Conservation (phyloP, 2,113 vertebrate species). For the Pleuronectes platessa region DNA sequence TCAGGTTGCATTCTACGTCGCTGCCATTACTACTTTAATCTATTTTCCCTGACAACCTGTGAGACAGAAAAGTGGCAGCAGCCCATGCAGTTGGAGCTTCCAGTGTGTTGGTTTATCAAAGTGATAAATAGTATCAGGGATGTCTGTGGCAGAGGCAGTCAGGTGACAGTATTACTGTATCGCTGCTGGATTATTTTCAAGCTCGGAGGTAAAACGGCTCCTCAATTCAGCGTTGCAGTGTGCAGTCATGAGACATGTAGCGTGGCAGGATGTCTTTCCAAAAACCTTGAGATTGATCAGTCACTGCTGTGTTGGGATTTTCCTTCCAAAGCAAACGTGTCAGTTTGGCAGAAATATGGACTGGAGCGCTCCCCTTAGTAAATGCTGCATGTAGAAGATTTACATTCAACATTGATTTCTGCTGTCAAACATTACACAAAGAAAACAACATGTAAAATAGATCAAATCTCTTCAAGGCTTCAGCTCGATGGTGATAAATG, state of each 20-base stretch:
- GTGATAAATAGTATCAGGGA: constrained; percentile 16
- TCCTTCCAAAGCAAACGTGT: neutral
- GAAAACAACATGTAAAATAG: neutral
- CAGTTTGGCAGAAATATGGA: neutral
- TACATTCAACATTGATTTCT: neutral
- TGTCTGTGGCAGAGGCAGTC: constrained; percentile 12
- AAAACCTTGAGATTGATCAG: neutral
- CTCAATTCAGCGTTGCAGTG: constrained; percentile 5
- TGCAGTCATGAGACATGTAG: neutral
- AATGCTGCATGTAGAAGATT: neutral
- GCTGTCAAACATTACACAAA: neutral
- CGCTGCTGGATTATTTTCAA: constrained; percentile 29
- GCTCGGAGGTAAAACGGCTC: neutral
- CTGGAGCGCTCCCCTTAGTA: neutral
- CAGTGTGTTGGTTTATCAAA: neutral
- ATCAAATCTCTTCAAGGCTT: neutral
- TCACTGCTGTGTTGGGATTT: neutral
- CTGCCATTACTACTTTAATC: constrained; percentile 8
- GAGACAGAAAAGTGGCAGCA: constrained; percentile 7
- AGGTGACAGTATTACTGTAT: neutral
- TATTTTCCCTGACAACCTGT: constrained; percentile 20
- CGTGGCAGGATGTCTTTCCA: constrained; percentile 6
- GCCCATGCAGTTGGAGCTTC: constrained; percentile 6
- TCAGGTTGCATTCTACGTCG: constrained; percentile 1
- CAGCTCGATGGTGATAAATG: neutral